phyloP scores from a whole-genome alignment of 2,113 vertebrate species.

The Laticauda laticaudata region DNA sequence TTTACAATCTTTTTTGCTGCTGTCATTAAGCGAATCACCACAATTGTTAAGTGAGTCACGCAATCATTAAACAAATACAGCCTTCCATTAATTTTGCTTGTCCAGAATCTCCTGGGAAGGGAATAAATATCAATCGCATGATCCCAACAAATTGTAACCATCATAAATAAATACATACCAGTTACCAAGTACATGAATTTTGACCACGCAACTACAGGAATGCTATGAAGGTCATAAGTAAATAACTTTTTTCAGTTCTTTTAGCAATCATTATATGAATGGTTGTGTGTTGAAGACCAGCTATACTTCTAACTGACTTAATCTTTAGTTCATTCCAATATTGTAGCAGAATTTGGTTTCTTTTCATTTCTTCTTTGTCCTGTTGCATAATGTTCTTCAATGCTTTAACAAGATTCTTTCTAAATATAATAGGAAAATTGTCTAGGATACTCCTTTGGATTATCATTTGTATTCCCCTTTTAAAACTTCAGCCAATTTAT shows the following conservation, averaged over 20 bases:
- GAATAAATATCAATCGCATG: neutral
- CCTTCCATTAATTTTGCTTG: neutral
- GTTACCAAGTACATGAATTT: neutral
- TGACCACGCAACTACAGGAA: neutral
- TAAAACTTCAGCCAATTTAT: neutral
- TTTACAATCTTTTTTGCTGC: neutral
- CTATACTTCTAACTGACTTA: neutral
- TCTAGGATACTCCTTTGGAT: neutral
- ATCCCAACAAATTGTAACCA: neutral
- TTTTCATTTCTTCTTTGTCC: neutral
- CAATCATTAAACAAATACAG: neutral
- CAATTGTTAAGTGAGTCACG: neutral
- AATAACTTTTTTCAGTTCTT: neutral
- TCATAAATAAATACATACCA: neutral
- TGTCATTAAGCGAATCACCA: neutral
- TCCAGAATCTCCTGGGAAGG: neutral
- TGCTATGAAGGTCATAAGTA: neutral
- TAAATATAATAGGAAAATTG: neutral
- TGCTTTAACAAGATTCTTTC: neutral
- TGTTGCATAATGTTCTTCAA: neutral
- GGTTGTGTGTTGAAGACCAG: neutral
- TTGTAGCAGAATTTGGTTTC: neutral
- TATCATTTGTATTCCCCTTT: neutral
- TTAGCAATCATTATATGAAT: neutral
- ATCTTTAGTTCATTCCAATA: neutral